Base-by-base conservation (phyloP, 1,140 invertebrate species). In the Drosophila pseudoananassae region DNA sequence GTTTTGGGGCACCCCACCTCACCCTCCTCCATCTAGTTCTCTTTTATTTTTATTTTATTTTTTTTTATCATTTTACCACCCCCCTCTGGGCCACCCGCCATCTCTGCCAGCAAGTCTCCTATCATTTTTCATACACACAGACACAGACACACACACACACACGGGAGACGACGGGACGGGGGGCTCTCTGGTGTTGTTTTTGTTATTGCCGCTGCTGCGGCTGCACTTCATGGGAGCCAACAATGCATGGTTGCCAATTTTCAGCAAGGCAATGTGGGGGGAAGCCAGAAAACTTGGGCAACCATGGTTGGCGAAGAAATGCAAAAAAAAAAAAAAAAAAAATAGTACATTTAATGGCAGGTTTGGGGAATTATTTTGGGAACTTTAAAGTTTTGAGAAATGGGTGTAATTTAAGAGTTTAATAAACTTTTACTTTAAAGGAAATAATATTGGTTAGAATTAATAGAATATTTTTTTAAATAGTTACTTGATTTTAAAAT, bases 41-140 rank as follows among this genome's bases (percentile, higher is more conserved):
- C 23, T 31, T 54, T 33, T 55, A 12, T 17, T 36, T 25, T 36
- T n/a, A n/a, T 20, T 38, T 45, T 29, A 10, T 14, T 25, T 25
- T 27, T 29, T 58, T 45, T 9, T 15, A 20, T 52, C 56, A 29
- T 36, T 14, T 15, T 20, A 5, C 29, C 46, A 27, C 40, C 12
- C 9, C 36, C 12, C 36, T 9, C 36, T 40, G 8, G 15, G 20
- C 46, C 43, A 46, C 54, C 20, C 31, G 12, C 59, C 33, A 47
- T 40, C 57, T 70, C 64, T 57, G 45, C 75, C 31, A 29, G 33
- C 27, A 36, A 50, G 63, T 65, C 77, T 80, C 59, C 76, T 85
- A 77, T 87, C 77, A 75, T 85, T 81, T 81, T 87, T 85, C 82
- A 80, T 85, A 61, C 66, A 77, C 61, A 68, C 65, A 45, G 14